Conservation (phyloP, 2,888 invertebrate genomes). For the Venustoraphidia nigricollis region DNA sequence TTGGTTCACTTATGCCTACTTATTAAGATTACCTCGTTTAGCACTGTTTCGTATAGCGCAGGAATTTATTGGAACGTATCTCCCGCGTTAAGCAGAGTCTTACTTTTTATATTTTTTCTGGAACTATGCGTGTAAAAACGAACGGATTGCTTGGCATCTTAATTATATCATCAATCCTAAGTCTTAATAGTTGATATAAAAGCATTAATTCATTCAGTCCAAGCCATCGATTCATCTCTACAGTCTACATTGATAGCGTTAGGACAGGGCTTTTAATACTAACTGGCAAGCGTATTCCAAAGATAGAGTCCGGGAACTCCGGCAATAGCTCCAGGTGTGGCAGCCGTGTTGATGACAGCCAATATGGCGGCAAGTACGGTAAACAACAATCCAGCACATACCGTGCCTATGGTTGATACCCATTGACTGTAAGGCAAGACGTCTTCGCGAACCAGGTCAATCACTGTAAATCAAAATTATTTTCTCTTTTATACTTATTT, state of each 20-base stretch:
- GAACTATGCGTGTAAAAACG: too few species aligned
- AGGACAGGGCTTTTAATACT: constrained; percentile 19
- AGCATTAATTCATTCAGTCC: background rate
- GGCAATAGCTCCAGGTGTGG: constrained; percentile 50
- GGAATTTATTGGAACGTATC: too few species aligned
- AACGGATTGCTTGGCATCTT: too few species aligned
- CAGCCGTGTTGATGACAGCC: constrained; percentile 66
- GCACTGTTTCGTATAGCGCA: too few species aligned
- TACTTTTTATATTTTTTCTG: too few species aligned
- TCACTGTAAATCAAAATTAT: constrained; percentile 32
- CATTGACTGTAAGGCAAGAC: constrained; percentile 55
- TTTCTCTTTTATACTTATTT: too few species aligned
- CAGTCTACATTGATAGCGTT: background rate
- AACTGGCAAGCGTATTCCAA: constrained; percentile 65
- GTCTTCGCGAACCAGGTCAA: constrained; percentile 44
- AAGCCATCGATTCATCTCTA: constrained; percentile 1
- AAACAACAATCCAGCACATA: constrained; percentile 53
- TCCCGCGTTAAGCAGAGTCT: too few species aligned
- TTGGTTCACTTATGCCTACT: too few species aligned
- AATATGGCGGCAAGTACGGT: constrained; percentile 55
- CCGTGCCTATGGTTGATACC: constrained; percentile 55
- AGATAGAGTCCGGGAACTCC: constrained; percentile 55
- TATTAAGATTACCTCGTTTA: too few species aligned
- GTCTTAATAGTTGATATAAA: background rate
- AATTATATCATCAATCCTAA: background rate